Percentiles rank a stretch among this genome's conserved stretches.
phyloP scores from a whole-genome alignment of 2,888 invertebrate genomes.

The Tricholauxania praeusta region DNA sequence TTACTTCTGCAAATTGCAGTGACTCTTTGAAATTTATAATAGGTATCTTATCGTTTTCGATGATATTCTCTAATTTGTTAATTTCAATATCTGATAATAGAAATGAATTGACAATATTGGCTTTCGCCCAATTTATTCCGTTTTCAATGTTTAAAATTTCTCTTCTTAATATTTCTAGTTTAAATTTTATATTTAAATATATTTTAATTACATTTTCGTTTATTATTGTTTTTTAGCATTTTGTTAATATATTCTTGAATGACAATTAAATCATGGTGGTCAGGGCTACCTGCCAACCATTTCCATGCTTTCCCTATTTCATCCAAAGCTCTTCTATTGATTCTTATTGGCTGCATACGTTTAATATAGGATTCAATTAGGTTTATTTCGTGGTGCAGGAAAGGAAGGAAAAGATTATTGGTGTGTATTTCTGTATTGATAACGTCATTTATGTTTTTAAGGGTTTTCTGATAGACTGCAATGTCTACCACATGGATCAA shows the following conservation, averaged over 20 bases:
- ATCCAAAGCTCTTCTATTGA: constrained; percentile 12
- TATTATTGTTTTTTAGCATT: constrained; percentile 41
- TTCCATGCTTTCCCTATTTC: constrained; percentile 40
- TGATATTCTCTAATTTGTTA: constrained; percentile 37
- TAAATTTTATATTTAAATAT: constrained; percentile 28
- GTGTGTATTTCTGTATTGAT: not conserved
- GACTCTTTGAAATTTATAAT: constrained; percentile 45
- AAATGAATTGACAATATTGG: constrained; percentile 42
- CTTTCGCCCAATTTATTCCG: constrained; percentile 43
- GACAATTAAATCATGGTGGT: constrained; percentile 38
- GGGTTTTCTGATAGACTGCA: not conserved
- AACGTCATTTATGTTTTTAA: not conserved
- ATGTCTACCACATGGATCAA: constrained; percentile 15
- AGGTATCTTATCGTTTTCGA: constrained; percentile 41
- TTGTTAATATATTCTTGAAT: constrained; percentile 39
- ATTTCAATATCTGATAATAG: constrained; percentile 44
- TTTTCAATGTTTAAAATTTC: constrained; percentile 42
- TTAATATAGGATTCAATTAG: constrained; percentile 2
- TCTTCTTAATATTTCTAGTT: constrained; percentile 41
- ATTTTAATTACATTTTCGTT: constrained; percentile 21
- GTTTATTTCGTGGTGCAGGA: constrained; percentile 18
- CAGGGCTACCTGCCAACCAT: constrained; percentile 41
- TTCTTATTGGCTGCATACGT: not conserved
- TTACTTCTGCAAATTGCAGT: constrained; percentile 44
- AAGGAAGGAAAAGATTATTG: constrained; percentile 17